Evolutionary conservation across 2,113 vertebrate species (phyloP), one percentile per base, ranked within the genome.

Genomic region (Protobothrops flavoviridis): DNA sequence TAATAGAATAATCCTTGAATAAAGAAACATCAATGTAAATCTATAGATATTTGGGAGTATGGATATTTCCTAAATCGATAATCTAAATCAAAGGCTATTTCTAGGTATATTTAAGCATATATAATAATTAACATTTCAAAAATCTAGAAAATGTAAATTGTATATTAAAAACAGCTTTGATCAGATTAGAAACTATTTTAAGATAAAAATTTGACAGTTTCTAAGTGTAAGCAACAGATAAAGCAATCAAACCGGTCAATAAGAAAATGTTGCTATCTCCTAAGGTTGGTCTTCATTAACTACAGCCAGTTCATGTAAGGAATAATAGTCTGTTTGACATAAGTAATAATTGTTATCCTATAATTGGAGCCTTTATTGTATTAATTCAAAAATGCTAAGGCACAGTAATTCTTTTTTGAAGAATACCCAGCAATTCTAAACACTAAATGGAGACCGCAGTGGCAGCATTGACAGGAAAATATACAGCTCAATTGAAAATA

Each of bases 261-360:
- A 85, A 21, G 53, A 88, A 33, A 74, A 91, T 57, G 55, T 91
- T 59, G 52, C 39, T 91, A 50, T 91, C 21, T 56, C 39, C 50
- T 89, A 85, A 81, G 61, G 7, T 11, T 88, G 53, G 52, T 64
- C 48, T 81, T 81, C 29, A 57, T 57, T 81, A 93, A 26, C 17
- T 13, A 59, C 43, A 91, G n/a, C 21, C 53, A 39, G 33, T 88
- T 88, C 8, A 21, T 48, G 57, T 24, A 64, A n/a, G 29, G 4
- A 88, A 81, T 48, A 24, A 69, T 91, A 56, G 59, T 23, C 4
- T 56, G 33, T 43, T 69, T 20, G 69, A 9, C 4, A 56, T 74
- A 55, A 91, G 91, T 93, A 91, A 93, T 87, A 93, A 85, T 85
- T 33, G 17, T 57, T 86, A 88, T 17, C 2, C 17, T 59, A 50